Evolutionary conservation across 2,113 vertebrate species (phyloP), one percentile per base, ranked within the genome.

Genomic region (Ochotona princeps): DNA sequence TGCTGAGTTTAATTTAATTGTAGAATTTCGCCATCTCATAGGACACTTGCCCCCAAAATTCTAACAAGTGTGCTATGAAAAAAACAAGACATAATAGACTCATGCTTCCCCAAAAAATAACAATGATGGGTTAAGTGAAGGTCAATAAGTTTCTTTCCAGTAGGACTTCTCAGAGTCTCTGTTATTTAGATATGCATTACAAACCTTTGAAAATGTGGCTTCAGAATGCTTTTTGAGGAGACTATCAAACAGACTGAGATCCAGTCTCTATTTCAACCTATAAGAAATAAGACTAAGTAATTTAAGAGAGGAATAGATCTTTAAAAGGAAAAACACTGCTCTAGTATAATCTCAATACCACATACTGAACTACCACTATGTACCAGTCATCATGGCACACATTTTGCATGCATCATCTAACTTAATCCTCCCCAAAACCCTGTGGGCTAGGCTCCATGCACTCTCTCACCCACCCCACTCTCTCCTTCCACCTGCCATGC

Each of bases 321-420:
- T 73, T 21, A 49, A 82, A 85, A 91, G 70, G 28, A 49, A 82
- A 85, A 91, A 70, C 57, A 30, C 57, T n/a, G 76, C 83, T 89
- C 82, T 70, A 63, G 82, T 90, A 26, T 13, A 11, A 84, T 44
- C 38, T 44, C 6, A 61, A 20, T 35, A n/a, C 26, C 44, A 18
- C 73, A 82, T 47, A 21, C 61, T 54, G 14, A 86, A 38, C 14
- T 49, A 44, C 30, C 26, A 4, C 49, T 12, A 35, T 13, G 13
- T 44, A 11, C 35, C 20, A 90, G 28, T 57, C 35, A 20, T 17
- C 23, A 67, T 30, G 13, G 10, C 23, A 60, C 35, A n/a, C 25
- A 49, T 38, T 73, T 69, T 32, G 30, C 26, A 21, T 0, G 7
- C 10, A 38, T 44, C 6, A 20, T 35, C 70, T 85, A 38, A 32